Evolutionary conservation across 2,797 vertebrate genomes (phyloP), one percentile per base, ranked within the genome.

Genomic region (Siniperca undulata): DNA sequence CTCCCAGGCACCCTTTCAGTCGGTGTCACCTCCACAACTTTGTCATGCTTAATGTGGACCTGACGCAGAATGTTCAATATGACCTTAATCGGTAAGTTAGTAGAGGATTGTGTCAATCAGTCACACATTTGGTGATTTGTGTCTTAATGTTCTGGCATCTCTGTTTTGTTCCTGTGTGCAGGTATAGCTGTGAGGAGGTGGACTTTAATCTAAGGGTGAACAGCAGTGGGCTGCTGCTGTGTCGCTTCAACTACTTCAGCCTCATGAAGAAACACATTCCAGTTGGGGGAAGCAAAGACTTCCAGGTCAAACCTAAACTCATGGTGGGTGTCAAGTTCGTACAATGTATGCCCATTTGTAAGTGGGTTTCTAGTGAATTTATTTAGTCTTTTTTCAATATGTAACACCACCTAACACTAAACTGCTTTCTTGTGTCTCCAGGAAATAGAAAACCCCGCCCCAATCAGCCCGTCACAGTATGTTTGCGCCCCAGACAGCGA

Each of bases 181-280:
- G 99, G 93, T 99, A 99, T 70, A 98, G 96, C 91, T 99, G 97
- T 90, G 99, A 99, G 94, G 99, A 99, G 61, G 96, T 99, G 86
- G 99, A 99, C 91, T 99, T 99, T 82, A 99, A 99, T 75, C 95
- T 99, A 70, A 95, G 98, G 89, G 97, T 97, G 2, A 97, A 99
- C 91, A 99, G 98, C 86, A 98, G 97, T 0, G 97, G 97, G 7
- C 94, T 99, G 80, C 96, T 98, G 86, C 96, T 99, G 88, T 99
- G 98, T 92, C 97, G 98, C 90, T 99, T 99, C 91, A 99, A 99
- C 92, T 95, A 96, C 91, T 99, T 99, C 96, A 99, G 96, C 85
- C 94, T 99, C 91, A 99, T 99, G 98, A 99, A 99, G 94, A 99
- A 99, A 90, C 96, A 97, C 81, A 97, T 99, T 89, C 97, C 97